Percentiles rank a stretch among this genome's conserved stretches.
phyloP scores from a whole-genome alignment of 1,140 invertebrate species.

The Trichoplusia ni region DNA sequence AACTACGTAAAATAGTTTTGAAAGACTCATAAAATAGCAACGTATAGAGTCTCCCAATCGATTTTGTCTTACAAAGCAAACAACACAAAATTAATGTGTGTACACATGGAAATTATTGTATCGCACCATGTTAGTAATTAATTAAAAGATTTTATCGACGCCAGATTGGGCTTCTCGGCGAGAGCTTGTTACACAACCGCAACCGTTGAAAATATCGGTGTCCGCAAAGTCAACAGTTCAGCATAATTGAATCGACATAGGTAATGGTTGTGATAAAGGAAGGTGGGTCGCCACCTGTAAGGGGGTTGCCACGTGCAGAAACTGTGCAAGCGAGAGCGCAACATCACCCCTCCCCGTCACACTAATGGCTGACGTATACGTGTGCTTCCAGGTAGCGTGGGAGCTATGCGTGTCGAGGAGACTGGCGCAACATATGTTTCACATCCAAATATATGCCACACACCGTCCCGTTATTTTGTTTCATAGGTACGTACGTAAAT shows the following conservation, averaged over 20 bases:
- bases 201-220: conserved; percentile 54
- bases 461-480: conserved; percentile 56
- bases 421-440: conserved; percentile 46
- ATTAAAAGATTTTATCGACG: conserved; percentile 47
- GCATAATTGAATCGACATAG: conserved; percentile 66
- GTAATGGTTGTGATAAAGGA: conserved; percentile 49
- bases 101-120: background rate
- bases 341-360: conserved; percentile 33
- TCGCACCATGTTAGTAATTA: conserved; percentile 25
- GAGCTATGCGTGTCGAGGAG: conserved; percentile 40
- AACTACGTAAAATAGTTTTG: background rate
- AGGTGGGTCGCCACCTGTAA: conserved; percentile 41
- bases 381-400: conserved; percentile 40
- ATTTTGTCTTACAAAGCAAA: background rate
- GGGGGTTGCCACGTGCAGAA: conserved; percentile 47
- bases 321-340: conserved; percentile 18
- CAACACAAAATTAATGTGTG: conserved; percentile 10
- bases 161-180: conserved; percentile 32
- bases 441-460: conserved; percentile 39
- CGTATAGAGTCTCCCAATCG: background rate
- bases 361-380: conserved; percentile 41
- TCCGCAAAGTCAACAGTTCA: conserved; percentile 61
- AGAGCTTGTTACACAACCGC: conserved; percentile 34
- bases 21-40: background rate
- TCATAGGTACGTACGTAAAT: conserved; percentile 53